Evolutionary conservation across 2,113 vertebrate species (phyloP), one percentile per base, ranked within the genome.

Genomic region (Pyrgilauda ruficollis): DNA sequence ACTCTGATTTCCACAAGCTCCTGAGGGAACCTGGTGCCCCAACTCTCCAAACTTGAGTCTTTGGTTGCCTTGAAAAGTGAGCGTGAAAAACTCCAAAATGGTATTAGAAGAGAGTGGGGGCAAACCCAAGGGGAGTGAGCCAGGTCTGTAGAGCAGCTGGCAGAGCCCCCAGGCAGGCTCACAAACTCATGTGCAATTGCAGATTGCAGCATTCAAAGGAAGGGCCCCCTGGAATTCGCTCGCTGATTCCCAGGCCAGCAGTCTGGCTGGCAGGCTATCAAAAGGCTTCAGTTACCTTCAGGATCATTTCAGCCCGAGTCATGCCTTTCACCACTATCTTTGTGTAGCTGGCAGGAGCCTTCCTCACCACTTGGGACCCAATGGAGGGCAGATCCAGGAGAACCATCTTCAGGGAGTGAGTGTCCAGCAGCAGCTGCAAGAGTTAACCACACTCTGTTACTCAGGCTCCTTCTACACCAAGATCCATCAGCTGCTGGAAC

Each of bases 301-400:
- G 99, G 97, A 99, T 99, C 99, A 99, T 99, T 97, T 99, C 99
- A 2, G 99, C 99, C 24, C 99, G 98, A 44, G 99, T 99, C 99
- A 99, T 99, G 96, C 99, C 99, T 97, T 99, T 99, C 94, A 99
- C 99, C 56, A 99, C 99, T 67, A 99, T 99, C 97, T 99, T 99
- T 4, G 99, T 99, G 98, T 99, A 99, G 97, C 99, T 99, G 93
- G 99, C 99, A 10, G 99, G 99, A 6, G 99, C 99, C 83, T 99
- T 99, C 90, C 99, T 98, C 93, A 99, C 98, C 96, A 99, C 99
- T 96, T 99, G 99, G 49, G 99, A 99, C 58, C 99, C 99, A 6
- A 99, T 99, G 95, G 99, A 99, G 16, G 99, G 99, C 87, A 99
- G 98, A 93, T 99, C 99, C 61, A 99, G 97, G 73, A 99, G 97